Evolutionary conservation across 2,888 invertebrate genomes (phyloP), one percentile per base, ranked within the genome.

Genomic region (Galerucella calmariensis): DNA sequence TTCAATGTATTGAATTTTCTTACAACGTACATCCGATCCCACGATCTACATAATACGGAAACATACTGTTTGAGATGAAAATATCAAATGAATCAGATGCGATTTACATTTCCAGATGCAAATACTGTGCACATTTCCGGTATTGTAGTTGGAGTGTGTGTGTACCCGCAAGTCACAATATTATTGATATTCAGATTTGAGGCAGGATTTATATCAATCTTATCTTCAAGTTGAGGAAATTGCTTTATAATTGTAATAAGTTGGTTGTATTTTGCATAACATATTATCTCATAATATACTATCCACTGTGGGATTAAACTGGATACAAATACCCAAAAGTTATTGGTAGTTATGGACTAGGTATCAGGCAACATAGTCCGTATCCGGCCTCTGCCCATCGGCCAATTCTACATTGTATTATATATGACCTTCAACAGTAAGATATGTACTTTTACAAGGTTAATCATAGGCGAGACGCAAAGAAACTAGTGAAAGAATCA

Each of bases 31-130:
- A 74, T 76, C 79, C 80, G 81, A 79, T 81, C 78, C 75, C 72
- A 70, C 75, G 77, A 80, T 81, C 27, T 81, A 80, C 78, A 79
- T 82, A 79, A 81, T 79, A 79, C 76, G 77, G 79, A 72, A 75
- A 75, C 41, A 72, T 72, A 73, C 74, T 79, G 80, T 82, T 83
- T 83, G 81, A 82, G 81, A 82, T 82, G 81, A 79, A 81, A 83
- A 83, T 83, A 80, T 79, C 69, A 74, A 76, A 78, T 69, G 79
- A 83, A 79, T 81, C 81, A 81, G 79, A 81, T 14, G 14, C 79
- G 80, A 79, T 79, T 79, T 77, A 70, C 76, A 75, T 74, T 73
- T 73, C 73, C 58, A 72, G 74, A 76, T 79, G 75, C 75, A 70
- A 67, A 78, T 65, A 62, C 27, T 14, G 27, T 44, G 74, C 69